A percentile compares a stretch with the other conserved stretches of the same genome.
These are phyloP conservation scores for Thamnophis sirtalis DNA, from an alignment of 2,113 vertebrate species.

Conservation along the genomic window DNA sequence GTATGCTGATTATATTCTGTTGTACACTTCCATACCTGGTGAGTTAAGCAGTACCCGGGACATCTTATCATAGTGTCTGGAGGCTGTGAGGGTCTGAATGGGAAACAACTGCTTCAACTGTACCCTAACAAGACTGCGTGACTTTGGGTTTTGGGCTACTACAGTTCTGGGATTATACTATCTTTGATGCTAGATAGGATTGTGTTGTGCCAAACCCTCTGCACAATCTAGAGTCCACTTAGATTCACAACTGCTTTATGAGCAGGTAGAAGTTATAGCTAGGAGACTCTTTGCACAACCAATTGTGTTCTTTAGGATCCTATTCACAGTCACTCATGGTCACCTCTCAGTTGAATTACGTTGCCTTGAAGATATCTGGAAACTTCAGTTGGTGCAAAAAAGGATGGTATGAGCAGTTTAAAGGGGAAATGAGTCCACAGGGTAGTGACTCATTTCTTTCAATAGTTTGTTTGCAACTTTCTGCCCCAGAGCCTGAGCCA, in stretches of 20 bases:
- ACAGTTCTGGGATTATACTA: too few species aligned
- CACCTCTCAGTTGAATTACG: background rate
- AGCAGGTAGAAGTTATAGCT: background rate
- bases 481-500: background rate
- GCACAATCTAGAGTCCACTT: background rate
- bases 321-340: background rate
- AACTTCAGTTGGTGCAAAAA: background rate
- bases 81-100: too few species aligned
- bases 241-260: background rate
- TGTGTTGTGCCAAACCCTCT: too few species aligned
- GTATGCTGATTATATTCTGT: too few species aligned
- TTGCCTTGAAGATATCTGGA: background rate
- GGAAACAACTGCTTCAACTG: too few species aligned
- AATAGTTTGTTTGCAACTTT: rapidly evolving
- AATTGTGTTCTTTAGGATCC: background rate
- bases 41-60: too few species aligned
- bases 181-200: too few species aligned
- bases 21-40: too few species aligned
- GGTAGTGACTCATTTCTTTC: background rate
- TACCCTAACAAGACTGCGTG: too few species aligned
- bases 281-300: background rate
- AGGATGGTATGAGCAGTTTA: conserved; percentile 16
- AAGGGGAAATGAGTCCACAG: conserved; percentile 37
- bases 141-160: too few species aligned
- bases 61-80: too few species aligned